These are phyloP conservation scores for Hirtodrosophila histrioides DNA, from an alignment of 2,888 invertebrate genomes.

Conservation along the genomic window DNA sequence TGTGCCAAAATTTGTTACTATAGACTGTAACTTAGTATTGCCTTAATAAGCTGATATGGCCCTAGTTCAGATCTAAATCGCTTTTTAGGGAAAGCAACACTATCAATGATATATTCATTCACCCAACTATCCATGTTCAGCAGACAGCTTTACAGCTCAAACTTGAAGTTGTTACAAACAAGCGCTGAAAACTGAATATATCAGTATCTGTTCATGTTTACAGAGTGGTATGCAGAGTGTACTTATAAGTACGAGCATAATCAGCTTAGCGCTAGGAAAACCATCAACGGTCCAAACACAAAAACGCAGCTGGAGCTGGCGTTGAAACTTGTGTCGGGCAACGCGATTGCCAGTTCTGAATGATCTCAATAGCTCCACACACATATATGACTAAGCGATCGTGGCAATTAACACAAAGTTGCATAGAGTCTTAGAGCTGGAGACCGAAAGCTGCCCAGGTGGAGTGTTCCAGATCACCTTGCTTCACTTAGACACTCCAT, in stretches of 20 bases:
- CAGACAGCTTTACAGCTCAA: slow-evolving; percentile 20
- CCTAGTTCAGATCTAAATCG: no score
- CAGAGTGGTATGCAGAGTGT: slow-evolving; percentile 18
- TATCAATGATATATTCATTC: neutral
- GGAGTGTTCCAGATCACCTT: slow-evolving; percentile 66
- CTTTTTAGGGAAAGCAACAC: no score
- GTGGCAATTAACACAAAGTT: slow-evolving; percentile 17
- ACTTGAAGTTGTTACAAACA: no score
- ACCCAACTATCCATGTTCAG: neutral
- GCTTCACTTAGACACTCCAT: slow-evolving; percentile 67
- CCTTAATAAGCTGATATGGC: no score
- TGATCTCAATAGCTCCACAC: slow-evolving; percentile 25
- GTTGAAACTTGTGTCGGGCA: slow-evolving; percentile 48
- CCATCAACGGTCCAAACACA: slow-evolving; percentile 37
- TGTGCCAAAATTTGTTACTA: no score
- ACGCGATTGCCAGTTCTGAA: slow-evolving; percentile 31
- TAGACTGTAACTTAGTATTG: no score
- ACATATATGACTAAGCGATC: slow-evolving; percentile 56
- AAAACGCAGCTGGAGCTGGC: slow-evolving; percentile 68
- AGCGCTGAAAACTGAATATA: neutral
- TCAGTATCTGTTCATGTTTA: slow-evolving; percentile 33
- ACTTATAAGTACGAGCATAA: slow-evolving; percentile 23
- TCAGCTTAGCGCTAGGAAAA: slow-evolving; percentile 28
- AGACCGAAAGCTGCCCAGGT: slow-evolving; percentile 37
- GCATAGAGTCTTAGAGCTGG: slow-evolving; percentile 3